phyloP scores from a whole-genome alignment of 2,888 invertebrate genomes.

The Subacronicta megacephala region DNA sequence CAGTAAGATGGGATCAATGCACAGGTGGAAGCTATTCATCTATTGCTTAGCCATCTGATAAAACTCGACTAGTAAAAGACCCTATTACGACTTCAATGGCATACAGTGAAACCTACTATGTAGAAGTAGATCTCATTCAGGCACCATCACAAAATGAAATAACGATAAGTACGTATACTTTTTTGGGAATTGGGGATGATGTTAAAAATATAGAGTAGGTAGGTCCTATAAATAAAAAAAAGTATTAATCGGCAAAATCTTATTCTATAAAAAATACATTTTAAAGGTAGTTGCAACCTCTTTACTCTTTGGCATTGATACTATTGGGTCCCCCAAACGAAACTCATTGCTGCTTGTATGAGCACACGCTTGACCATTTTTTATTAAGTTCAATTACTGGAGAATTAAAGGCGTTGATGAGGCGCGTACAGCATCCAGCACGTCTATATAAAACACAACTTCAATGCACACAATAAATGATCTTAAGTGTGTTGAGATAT shows the following conservation, averaged over 20 bases:
- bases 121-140: not conserved
- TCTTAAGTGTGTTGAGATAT: conserved; percentile 24
- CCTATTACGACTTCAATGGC: not conserved
- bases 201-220: too few relatives aligned
- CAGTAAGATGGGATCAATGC: conserved; percentile 34
- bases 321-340: not conserved
- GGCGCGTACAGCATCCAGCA: conserved; percentile 51
- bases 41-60: conserved; percentile 32
- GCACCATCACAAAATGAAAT: not conserved
- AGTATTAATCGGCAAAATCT: too few relatives aligned
- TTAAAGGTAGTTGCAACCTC: too few relatives aligned
- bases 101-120: not conserved
- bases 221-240: not conserved
- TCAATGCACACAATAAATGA: conserved; percentile 8
- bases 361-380: conserved; percentile 40
- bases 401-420: conserved; percentile 70
- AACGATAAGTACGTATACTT: too few relatives aligned
- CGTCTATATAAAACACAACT: conserved; percentile 3
- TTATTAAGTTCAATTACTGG: conserved; percentile 64
- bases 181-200: too few relatives aligned
- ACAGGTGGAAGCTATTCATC: conserved; percentile 36
- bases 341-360: conserved; percentile 2
- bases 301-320: too few relatives aligned
- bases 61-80: conserved; percentile 20
- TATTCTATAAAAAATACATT: too few relatives aligned